Evolutionary conservation across 2,113 vertebrate species (phyloP).

Genomic region (Chauna torquata): DNA sequence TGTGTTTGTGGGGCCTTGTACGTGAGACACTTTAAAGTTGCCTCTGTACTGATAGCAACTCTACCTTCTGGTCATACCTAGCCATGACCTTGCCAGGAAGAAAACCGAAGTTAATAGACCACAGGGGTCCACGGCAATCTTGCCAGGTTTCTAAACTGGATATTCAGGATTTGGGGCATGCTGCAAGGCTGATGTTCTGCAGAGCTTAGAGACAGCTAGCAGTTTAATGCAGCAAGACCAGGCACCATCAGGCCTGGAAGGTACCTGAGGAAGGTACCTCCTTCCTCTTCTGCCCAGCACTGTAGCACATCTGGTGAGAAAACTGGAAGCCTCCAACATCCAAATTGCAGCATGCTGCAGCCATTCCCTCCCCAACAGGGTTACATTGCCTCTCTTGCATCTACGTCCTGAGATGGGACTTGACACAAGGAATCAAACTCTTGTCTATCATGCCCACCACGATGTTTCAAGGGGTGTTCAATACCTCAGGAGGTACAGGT

Average conservation of each 20-base stretch:
- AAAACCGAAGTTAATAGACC: not conserved
- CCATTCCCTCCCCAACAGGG: not conserved
- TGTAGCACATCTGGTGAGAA: not conserved
- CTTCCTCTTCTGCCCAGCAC: not conserved
- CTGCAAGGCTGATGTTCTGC: not conserved
- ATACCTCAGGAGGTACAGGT: not conserved
- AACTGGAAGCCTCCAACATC: not conserved
- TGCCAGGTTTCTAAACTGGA: not conserved
- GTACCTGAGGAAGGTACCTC: no score
- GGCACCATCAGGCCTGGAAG: not conserved
- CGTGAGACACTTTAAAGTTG: not conserved
- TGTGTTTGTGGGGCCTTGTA: not conserved
- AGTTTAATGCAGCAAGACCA: not conserved
- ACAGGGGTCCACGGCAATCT: not conserved
- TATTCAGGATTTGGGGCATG: not conserved
- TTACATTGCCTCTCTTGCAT: not conserved
- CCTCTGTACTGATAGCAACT: not conserved
- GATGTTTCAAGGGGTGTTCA: not conserved
- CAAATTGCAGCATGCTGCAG: fast-evolving
- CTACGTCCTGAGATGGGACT: not conserved
- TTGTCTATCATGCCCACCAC: not conserved
- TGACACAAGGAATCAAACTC: not conserved
- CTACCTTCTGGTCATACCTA: not conserved
- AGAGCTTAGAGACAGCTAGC: not conserved
- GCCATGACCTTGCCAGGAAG: not conserved